phyloP scores from a whole-genome alignment of 2,113 vertebrate species.

The Bubalus kerabau region DNA sequence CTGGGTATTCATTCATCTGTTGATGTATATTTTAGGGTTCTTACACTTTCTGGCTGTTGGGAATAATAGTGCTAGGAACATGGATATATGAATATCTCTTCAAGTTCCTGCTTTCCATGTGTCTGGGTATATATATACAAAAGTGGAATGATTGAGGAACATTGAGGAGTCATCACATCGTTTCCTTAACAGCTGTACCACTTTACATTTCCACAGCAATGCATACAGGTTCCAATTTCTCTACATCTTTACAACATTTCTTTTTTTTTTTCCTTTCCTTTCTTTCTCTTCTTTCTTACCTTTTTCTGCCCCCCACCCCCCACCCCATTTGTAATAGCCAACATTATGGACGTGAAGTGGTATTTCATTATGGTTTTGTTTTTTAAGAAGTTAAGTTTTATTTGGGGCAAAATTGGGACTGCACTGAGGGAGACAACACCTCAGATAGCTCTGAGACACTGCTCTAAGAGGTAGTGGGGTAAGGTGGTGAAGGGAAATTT shows the following conservation, averaged over 20 bases:
- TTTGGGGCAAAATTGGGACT: not conserved
- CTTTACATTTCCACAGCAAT: not conserved
- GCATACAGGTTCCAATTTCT: not conserved
- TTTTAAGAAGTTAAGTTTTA: not conserved
- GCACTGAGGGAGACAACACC: not conserved
- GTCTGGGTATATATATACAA: not conserved
- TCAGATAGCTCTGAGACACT: not conserved
- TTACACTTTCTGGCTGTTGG: not conserved
- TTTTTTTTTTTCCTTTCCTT: not conserved
- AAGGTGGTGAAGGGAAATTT: not conserved
- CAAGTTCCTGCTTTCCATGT: not conserved
- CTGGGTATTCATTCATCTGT: not conserved
- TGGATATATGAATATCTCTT: not conserved
- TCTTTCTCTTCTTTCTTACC: not conserved
- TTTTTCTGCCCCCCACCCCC: too few species aligned
- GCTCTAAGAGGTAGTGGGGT: not conserved
- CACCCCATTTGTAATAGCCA: not conserved
- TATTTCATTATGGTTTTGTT: not conserved
- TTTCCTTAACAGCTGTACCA: not conserved
- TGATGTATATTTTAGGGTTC: not conserved
- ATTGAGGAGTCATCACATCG: not conserved
- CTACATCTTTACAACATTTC: not conserved
- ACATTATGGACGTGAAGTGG: not conserved
- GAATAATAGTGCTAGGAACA: not conserved
- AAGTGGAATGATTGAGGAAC: not conserved